Base-by-base conservation (phyloP, 37 sponge, comb jelly and placozoan genomes). In the Halisarca cf. caerulea region DNA sequence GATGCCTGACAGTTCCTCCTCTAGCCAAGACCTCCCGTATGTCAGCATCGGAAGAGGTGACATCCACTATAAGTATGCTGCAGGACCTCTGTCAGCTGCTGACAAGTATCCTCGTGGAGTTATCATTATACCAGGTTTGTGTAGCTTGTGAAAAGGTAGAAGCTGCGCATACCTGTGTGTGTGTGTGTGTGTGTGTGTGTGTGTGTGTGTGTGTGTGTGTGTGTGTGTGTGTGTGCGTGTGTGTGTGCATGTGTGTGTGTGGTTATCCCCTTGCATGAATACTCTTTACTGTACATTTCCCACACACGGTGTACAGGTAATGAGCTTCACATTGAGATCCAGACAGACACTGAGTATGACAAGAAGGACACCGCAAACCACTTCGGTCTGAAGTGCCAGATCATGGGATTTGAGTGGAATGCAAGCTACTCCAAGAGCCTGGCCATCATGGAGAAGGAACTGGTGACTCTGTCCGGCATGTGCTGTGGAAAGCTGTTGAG, bases 261-360 rank as follows among this genome's bases (percentile, higher is more conserved):
- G 30, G 69, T 68, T 28, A 34, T 28, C 15, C 4, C 17, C 35
- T 28, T 27, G 14, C n/a, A 66, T 66, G 11, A 17, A 24, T 66
- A 21, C 17, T 66, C 8, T 30, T 66, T 66, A 66, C 14, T 21
- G 15, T 41, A 35, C 59, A 15, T 81, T 81, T 18, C 40, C 54
- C n/a, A n/a, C n/a, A 27, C 20, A n/a, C n/a, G 21, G 40, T 54
- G 23, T 44, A 21, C 71, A 92, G 93, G 94, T 58, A 95, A 95
- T 79, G 90, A 88, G 58, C 85, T 95, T 28, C 90, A 92, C 82
- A 82, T 95, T 74, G 79, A 60, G 21, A 85, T 88, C n/a, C 75
- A 88, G 34, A 88, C 90, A 20, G 97, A 94, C 79, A 94, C 97
- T 33, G 97, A 97, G 54, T 97, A 97, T 51, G 90, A 89, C 71